These are phyloP conservation scores for Pogonognathellus flavescens DNA, from an alignment of 1,140 invertebrate species.

Conservation along the genomic window DNA sequence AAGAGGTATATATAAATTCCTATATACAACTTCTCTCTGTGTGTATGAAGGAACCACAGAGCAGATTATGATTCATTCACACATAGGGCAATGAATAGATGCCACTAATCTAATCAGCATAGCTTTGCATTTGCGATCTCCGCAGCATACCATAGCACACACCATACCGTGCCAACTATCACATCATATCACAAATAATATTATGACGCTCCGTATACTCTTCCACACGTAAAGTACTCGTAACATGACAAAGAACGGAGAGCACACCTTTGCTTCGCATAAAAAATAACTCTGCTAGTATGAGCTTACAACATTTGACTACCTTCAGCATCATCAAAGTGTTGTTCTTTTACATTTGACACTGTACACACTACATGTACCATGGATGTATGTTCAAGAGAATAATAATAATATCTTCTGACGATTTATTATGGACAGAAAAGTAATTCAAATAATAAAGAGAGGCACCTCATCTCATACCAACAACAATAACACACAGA, in stretches of 20 bases:
- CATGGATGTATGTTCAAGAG: background rate
- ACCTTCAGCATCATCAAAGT: too few relatives aligned
- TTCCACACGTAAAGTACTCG: background rate
- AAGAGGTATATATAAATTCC: background rate
- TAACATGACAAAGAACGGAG: background rate
- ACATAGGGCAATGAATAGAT: conserved; percentile 44
- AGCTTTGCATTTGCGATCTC: conserved; percentile 14
- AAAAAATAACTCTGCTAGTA: conserved; percentile 18
- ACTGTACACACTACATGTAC: too few relatives aligned
- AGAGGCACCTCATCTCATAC: conserved; percentile 20
- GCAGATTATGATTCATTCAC: conserved; percentile 29
- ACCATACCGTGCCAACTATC: conserved; percentile 28
- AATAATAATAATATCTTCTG: conserved; percentile 15
- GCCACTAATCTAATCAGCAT: conserved; percentile 49
- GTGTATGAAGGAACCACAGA: conserved; percentile 19
- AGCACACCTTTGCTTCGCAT: conserved; percentile 25
- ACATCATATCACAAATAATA: conserved; percentile 16
- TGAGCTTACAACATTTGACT: too few relatives aligned
- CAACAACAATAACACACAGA: background rate
- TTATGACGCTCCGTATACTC: background rate
- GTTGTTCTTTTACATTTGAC: too few relatives aligned
- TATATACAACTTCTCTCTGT: too few relatives aligned
- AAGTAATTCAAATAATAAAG: conserved; percentile 41
- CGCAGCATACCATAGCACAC: background rate
- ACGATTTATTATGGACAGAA: conserved; percentile 45